A percentile compares a stretch with the other conserved stretches of the same genome.
These are phyloP conservation scores for Caenorhabditis angaria DNA, from an alignment of 2,888 invertebrate genomes.

Conservation along the genomic window DNA sequence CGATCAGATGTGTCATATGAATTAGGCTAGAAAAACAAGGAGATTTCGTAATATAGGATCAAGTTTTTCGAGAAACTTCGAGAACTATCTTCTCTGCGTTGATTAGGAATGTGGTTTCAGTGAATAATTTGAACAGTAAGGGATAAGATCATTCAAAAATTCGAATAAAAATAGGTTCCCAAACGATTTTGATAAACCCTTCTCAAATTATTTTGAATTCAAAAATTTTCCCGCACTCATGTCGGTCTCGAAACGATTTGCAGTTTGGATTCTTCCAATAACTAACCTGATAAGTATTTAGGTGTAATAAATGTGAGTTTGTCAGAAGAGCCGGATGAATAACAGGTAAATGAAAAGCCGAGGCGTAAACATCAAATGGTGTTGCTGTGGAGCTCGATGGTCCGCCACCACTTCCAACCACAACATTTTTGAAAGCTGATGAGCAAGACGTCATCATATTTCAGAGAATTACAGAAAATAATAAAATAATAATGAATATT, in stretches of 20 bases:
- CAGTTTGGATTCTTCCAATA: no score
- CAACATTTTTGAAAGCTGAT: neutral
- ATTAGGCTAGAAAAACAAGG: slow-evolving; percentile 24
- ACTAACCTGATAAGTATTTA: slow-evolving; percentile 41
- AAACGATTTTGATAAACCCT: no score
- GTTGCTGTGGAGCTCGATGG: neutral
- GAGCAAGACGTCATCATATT: neutral
- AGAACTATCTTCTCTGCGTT: neutral
- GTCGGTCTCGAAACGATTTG: no score
- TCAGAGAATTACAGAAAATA: no score
- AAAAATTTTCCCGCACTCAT: no score
- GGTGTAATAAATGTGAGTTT: slow-evolving; percentile 38
- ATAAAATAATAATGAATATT: no score
- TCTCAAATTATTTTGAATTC: no score
- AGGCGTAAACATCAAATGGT: slow-evolving; percentile 14
- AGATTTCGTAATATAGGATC: neutral
- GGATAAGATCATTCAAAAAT: neutral
- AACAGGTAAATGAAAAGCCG: slow-evolving; percentile 36
- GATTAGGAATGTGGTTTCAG: neutral
- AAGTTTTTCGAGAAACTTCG: neutral
- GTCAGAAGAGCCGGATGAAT: slow-evolving; percentile 41
- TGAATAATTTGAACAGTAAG: neutral
- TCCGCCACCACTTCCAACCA: neutral
- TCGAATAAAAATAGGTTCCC: no score
- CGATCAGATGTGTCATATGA: slow-evolving; percentile 35